Evolutionary conservation across 2,113 vertebrate species (phyloP).

Genomic region (Callospermophilus lateralis): DNA sequence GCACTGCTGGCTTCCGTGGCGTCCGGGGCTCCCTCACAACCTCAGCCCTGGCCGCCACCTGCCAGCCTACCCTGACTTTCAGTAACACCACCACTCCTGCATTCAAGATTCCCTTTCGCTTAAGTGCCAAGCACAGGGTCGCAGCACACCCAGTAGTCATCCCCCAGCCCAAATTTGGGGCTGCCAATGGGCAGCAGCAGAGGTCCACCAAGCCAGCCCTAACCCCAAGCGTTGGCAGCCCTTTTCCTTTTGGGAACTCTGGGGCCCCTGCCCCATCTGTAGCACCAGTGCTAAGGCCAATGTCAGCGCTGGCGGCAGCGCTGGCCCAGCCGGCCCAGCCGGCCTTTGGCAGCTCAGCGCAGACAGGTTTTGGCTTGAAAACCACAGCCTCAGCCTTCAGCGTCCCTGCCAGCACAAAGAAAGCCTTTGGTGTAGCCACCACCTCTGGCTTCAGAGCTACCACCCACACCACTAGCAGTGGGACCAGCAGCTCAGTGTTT

Average conservation of each 20-base stretch:
- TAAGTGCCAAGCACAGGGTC: accelerated
- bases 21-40: slow-evolving; percentile 80
- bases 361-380: slow-evolving; percentile 85
- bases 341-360: slow-evolving; percentile 85
- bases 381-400: slow-evolving; percentile 82
- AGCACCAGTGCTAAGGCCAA: neutral
- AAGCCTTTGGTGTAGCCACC: slow-evolving; percentile 80
- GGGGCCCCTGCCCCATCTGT: neutral
- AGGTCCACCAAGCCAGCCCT: slow-evolving; percentile 67
- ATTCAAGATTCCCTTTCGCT: slow-evolving; percentile 84
- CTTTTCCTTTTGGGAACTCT: slow-evolving; percentile 89
- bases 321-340: slow-evolving; percentile 62
- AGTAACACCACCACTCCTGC: slow-evolving; percentile 79
- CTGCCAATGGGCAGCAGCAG: slow-evolving; percentile 67
- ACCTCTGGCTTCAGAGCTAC: slow-evolving; percentile 85
- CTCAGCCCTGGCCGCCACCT: slow-evolving; percentile 51
- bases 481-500: slow-evolving; percentile 44
- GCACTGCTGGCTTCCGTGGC: slow-evolving; percentile 73
- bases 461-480: slow-evolving; percentile 88
- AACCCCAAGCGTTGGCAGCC: slow-evolving; percentile 81
- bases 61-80: slow-evolving; percentile 85
- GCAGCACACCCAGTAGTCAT: neutral
- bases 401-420: slow-evolving; percentile 82
- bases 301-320: neutral
- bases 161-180: slow-evolving; percentile 77